Evolutionary conservation across 2,797 vertebrate species (phyloP), one percentile per base, ranked within the genome.

Genomic region (Thripadectes ignobilis): DNA sequence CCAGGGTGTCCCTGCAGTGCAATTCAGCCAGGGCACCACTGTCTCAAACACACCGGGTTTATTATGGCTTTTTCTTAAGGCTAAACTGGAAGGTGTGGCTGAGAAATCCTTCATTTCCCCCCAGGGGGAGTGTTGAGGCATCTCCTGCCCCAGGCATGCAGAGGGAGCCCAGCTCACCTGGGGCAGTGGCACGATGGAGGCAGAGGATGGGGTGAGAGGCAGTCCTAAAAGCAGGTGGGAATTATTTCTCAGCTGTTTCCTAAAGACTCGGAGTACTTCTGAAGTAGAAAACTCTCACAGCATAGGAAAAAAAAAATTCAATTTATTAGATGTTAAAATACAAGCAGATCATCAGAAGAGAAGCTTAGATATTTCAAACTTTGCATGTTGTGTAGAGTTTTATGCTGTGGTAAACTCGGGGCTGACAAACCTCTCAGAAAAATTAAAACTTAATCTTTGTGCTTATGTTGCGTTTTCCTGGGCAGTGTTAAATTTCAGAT

Each of bases 181-280:
- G 21, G 10, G 5, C 48, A 20, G 49, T 0, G 2, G 7, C 0
- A 6, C 46, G 51, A 12, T 12, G 18, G 18, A 13, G 46, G 19
- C 34, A 45, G 38, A 24, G 43, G 14, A 23, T 15, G 23, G 62
- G 45, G 27, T 34, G 29, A 54, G 38, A 41, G 55, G 9, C 30
- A 12, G 10, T 9, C 59, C 22, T n/a, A 7, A 6, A 34, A 66
- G 20, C 18, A 49, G 34, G 4, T 5, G 36, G 36, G 12, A 43
- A n/a, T 38, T 39, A 48, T 9, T 66, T 48, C 39, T 62, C 10
- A 6, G 11, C 29, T 5, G 51, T 39, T 85, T 74, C 38, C 9
- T 48, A 27, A 77, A 43, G 48, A 26, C 24, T 74, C 6, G 7
- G 46, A 65, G 19, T 43, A 23, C 21, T 85, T 63, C 69, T 36